Base-by-base conservation (phyloP, 1,140 invertebrate species). In the Triops cancriformis region DNA sequence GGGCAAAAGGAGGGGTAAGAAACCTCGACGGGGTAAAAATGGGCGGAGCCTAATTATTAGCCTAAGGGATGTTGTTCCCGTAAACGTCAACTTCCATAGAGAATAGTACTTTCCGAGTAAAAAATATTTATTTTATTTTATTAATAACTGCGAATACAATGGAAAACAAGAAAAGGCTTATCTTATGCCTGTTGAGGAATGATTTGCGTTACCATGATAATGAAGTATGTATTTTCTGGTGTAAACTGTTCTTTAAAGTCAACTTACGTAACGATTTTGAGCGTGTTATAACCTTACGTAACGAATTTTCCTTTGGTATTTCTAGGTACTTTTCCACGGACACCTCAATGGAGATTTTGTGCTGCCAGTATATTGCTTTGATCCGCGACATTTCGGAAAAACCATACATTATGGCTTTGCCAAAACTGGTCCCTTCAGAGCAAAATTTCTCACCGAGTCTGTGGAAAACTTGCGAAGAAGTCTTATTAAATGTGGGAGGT, bases 311-410 rank as follows among this genome's bases (percentile, higher is more conserved):
- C 23, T 42, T n/a, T 41, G 41, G 42, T 72, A 72, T 18, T 27
- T 75, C 0, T 43, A 80, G 79, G 76, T 75, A 41, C 64, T 80
- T 4, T 41, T 75, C 2, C 77, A 74, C 27, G 78, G 73, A 12
- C 79, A 80, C 64, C 64, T 77, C 37, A 80, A 80, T 79, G 42
- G 73, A 12, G 81, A 82, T 74, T 76, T 77, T 73, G 79, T 85
- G 23, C 43, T 85, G 26, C 84, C 84, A n/a, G 18, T 85, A 9
- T 85, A 85, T 74, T 85, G 84, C 78, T 85, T 85, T 80, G 85
- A 85, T 76, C 84, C 84, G 18, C 72, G 82, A 3, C 82, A 84
- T 76, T 84, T 82, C 75, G 77, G 80, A 78, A 83, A 81, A 74
- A 82, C 85, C 11, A 82, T 82, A 42, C 82, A 83, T 73, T 83